Conservation (phyloP, 1,140 invertebrate genomes). For the Chrysopa pallens region DNA sequence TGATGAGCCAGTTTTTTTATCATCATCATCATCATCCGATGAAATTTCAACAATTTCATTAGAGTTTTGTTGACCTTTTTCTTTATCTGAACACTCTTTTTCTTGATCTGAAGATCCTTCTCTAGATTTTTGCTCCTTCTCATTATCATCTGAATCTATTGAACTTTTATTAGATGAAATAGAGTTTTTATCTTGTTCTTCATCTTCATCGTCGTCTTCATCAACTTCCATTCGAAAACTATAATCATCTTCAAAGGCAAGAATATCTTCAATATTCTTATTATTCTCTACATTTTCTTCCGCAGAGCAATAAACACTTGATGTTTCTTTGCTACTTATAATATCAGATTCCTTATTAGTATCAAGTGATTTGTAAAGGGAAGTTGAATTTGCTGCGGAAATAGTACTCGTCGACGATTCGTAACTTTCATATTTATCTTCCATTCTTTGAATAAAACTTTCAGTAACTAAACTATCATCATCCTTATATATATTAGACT, state of each 20-base stretch:
- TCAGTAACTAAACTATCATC: too few relatives aligned
- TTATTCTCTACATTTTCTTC: not conserved
- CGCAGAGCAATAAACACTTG: not conserved
- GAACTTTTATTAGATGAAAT: not conserved
- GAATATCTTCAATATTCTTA: constrained; percentile 1
- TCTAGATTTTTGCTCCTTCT: not conserved
- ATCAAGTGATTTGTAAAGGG: too few relatives aligned
- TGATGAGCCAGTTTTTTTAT: not conserved
- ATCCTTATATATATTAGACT: too few relatives aligned
- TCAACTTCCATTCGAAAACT: constrained; percentile 1
- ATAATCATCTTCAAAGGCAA: not conserved
- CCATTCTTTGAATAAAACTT: too few relatives aligned
- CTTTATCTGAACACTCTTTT: too few relatives aligned
- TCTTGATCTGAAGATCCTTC: not conserved
- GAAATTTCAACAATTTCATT: constrained; percentile 1
- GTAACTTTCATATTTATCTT: too few relatives aligned
- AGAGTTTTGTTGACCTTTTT: not conserved
- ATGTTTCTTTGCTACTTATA: not conserved
- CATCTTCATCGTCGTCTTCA: not conserved
- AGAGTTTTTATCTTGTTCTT: not conserved
- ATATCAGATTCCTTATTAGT: too few relatives aligned
- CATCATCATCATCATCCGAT: not conserved
- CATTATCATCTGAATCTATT: not conserved
- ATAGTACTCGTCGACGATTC: too few relatives aligned
- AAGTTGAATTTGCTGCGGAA: too few relatives aligned